Conservation (phyloP, 2,888 invertebrate genomes). For the Drosophila leonis region DNA sequence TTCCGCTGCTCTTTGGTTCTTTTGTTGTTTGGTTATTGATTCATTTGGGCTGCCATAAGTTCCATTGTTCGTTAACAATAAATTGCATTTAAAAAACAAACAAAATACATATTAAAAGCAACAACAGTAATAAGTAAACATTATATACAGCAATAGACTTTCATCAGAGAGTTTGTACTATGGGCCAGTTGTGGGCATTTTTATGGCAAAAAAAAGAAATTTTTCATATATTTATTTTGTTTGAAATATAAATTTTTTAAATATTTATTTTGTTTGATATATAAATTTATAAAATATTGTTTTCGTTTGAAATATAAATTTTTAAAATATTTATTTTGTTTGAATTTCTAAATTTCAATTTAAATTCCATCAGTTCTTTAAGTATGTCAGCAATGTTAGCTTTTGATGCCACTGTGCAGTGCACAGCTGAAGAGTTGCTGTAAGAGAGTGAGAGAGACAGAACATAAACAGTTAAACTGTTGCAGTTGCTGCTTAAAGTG, state of each 20-base stretch:
- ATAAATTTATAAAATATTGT: no score
- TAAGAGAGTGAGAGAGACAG: not conserved
- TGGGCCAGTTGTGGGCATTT: not conserved
- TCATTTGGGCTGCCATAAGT: not conserved
- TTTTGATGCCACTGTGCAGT: not conserved
- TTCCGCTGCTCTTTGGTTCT: not conserved
- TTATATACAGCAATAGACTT: not conserved
- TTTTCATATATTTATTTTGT: not conserved
- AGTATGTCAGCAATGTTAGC: not conserved
- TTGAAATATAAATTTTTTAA: not conserved
- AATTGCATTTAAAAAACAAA: not conserved
- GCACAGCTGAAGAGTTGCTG: not conserved
- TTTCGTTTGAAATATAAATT: no score
- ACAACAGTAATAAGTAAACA: not conserved
- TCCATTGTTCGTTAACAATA: not conserved
- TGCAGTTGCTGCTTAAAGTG: slow-evolving; percentile 5
- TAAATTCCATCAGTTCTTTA: not conserved
- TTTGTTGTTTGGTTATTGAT: not conserved
- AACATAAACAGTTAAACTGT: slow-evolving; percentile 8
- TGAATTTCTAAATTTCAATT: not conserved
- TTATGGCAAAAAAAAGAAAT: not conserved
- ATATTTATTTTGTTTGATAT: not conserved
- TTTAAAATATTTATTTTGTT: not conserved
- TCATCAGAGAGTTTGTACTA: not conserved
- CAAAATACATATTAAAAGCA: not conserved